Conservation (phyloP, 2,888 invertebrate genomes). For the Ernsta delagoae region DNA sequence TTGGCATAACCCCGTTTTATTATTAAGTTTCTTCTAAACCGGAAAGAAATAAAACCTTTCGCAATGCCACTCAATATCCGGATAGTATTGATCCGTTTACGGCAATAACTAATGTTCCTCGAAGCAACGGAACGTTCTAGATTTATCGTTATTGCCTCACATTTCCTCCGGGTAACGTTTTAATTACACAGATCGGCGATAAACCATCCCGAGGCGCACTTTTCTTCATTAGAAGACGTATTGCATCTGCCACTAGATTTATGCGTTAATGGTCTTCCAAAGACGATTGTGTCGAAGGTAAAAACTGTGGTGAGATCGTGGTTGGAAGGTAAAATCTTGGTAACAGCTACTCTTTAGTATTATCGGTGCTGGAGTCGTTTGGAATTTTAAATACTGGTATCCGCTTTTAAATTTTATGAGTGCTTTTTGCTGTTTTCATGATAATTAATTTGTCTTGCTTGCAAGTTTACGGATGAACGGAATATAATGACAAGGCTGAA, state of each 20-base stretch:
- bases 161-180: constrained; percentile 84
- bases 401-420: background rate
- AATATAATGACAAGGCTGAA: too few species aligned
- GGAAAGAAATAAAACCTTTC: background rate
- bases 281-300: constrained; percentile 33
- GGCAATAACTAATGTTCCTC: constrained; percentile 54
- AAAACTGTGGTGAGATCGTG: background rate
- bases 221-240: constrained; percentile 83
- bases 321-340: background rate
- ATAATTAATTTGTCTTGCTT: background rate
- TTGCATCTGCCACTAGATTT: constrained; percentile 68
- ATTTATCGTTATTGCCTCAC: constrained; percentile 83
- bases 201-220: constrained; percentile 83
- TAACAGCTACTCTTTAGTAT: background rate
- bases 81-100: constrained; percentile 36
- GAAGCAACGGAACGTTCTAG: constrained; percentile 58
- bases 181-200: constrained; percentile 84
- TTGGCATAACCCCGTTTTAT: too few species aligned
- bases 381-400: background rate
- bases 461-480: too few species aligned
- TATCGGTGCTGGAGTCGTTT: background rate
- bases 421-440: background rate
- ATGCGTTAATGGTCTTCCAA: constrained; percentile 67
- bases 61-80: constrained; percentile 2
- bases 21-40: too few species aligned